phyloP scores from a whole-genome alignment of 2,797 vertebrate genomes.

The Peromyscus aztecus region DNA sequence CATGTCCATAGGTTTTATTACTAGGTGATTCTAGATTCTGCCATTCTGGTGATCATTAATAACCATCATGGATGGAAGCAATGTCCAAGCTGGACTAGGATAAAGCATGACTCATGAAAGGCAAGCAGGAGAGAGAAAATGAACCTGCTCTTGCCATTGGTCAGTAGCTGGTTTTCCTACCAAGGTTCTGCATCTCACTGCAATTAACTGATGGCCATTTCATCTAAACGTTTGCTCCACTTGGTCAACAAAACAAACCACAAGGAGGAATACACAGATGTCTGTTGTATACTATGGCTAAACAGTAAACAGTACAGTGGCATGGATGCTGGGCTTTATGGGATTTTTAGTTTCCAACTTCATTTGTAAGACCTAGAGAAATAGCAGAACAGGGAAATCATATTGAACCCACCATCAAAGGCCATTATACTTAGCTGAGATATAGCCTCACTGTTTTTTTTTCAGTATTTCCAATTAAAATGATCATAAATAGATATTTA shows the following conservation, averaged over 20 bases:
- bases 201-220: neutral
- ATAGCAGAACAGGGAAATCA: neutral
- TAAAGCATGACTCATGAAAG: accelerated
- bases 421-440: neutral
- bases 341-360: slow-evolving; percentile 3
- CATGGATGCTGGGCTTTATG: neutral
- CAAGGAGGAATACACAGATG: neutral
- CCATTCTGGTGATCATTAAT: neutral
- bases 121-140: neutral
- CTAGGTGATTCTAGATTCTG: neutral
- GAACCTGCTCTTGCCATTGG: neutral
- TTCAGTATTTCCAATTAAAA: neutral
- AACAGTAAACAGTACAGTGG: accelerated
- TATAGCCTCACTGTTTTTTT: neutral
- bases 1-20: neutral
- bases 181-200: neutral
- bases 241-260: neutral
- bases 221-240: neutral
- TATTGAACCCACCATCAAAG: neutral
- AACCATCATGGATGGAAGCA: neutral
- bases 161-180: neutral
- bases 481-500: neutral
- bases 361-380: neutral
- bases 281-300: accelerated
- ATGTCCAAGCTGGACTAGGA: neutral